These are phyloP conservation scores for Stomatorhinus ivindoensis DNA, from an alignment of 2,113 vertebrate genomes.

Conservation along the genomic window DNA sequence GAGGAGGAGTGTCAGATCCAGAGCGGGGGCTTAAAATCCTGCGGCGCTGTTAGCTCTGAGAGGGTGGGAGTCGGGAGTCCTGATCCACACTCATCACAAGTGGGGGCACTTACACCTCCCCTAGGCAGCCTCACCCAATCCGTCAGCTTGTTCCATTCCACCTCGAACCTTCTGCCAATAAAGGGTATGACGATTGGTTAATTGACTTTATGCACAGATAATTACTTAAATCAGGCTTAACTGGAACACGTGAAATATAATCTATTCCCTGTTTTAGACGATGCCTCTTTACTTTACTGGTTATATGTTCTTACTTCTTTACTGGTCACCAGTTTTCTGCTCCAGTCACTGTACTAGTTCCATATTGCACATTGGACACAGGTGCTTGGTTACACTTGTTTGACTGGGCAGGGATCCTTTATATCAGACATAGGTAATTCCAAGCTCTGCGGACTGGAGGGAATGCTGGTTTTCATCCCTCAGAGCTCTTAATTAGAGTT, in stretches of 20 bases:
- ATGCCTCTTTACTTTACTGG: not conserved
- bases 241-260: not conserved
- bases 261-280: not conserved
- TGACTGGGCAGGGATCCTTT: not conserved
- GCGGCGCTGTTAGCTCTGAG: not conserved
- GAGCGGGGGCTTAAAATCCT: not conserved
- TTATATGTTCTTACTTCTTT: not conserved
- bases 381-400: not conserved
- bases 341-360: not conserved
- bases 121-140: not conserved
- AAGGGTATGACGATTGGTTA: not conserved
- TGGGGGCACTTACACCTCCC: not conserved
- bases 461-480: not conserved
- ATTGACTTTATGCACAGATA: not conserved
- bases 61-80: not conserved
- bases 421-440: not conserved
- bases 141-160: not conserved
- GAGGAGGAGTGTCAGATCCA: no score
- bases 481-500: not conserved
- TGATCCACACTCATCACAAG: not conserved
- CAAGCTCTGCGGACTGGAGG: not conserved
- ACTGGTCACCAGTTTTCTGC: not conserved
- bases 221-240: not conserved
- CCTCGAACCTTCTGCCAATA: not conserved
- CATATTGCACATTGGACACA: not conserved